Percentiles rank a stretch among this genome's conserved stretches.
These are phyloP conservation scores for Falco rusticolus DNA, from an alignment of 2,797 vertebrate genomes.

Conservation along the genomic window DNA sequence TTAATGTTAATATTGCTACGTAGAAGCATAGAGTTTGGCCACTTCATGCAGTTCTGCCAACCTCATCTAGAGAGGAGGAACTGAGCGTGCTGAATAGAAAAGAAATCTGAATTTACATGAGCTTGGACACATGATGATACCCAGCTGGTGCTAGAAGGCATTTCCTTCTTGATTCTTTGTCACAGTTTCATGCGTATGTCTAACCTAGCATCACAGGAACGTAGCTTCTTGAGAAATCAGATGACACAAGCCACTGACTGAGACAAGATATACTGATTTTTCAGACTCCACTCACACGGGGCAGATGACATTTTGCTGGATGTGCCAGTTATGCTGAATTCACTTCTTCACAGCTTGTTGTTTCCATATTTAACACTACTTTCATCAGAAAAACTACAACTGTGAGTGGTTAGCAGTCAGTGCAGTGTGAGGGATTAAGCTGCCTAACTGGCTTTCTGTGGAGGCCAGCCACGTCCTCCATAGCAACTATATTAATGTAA, in stretches of 20 bases:
- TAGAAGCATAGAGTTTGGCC: background rate
- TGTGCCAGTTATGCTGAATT: background rate
- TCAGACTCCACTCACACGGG: background rate
- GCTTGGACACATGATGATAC: background rate
- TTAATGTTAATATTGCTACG: background rate
- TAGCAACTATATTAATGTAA: background rate
- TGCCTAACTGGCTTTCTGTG: slow-evolving; percentile 23
- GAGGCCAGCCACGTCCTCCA: slow-evolving; percentile 22
- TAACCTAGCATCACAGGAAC: background rate
- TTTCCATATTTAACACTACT: slow-evolving; percentile 28
- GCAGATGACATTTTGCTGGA: slow-evolving; percentile 7
- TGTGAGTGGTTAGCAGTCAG: background rate
- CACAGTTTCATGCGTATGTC: background rate
- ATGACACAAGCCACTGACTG: background rate
- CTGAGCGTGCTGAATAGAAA: background rate
- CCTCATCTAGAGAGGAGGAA: background rate
- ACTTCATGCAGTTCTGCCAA: background rate
- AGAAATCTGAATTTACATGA: background rate
- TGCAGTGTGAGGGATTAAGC: background rate
- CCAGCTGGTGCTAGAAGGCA: background rate
- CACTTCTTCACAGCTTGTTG: slow-evolving; percentile 17
- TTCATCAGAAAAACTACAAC: background rate
- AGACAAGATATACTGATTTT: background rate
- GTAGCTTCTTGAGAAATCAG: background rate
- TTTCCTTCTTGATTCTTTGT: background rate